A percentile compares a stretch with the other conserved stretches of the same genome.
These are phyloP conservation scores for Tenualosa thibaudeaui DNA, from an alignment of 2,797 vertebrate species.

Conservation along the genomic window DNA sequence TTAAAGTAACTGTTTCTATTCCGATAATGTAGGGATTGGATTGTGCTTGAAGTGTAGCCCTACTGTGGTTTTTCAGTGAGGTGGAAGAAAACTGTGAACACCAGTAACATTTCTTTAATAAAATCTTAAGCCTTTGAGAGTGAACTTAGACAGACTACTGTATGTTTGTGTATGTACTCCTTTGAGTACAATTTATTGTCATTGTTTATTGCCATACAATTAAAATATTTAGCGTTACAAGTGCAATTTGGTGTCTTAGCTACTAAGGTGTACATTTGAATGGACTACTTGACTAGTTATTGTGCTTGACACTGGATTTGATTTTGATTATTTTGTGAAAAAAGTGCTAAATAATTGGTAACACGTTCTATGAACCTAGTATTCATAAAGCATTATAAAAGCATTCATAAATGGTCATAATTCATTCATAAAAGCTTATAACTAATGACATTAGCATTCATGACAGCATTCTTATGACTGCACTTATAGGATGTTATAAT, in stretches of 20 bases:
- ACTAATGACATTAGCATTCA: no score
- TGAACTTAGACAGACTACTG: not conserved
- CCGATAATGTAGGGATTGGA: slow-evolving; percentile 23
- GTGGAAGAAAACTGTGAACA: not conserved
- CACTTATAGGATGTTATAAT: no score
- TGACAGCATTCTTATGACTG: no score
- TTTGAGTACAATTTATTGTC: not conserved
- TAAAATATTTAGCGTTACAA: no score
- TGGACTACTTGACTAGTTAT: no score
- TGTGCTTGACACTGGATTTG: no score
- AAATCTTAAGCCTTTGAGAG: not conserved
- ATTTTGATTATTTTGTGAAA: not conserved
- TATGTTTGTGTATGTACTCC: not conserved
- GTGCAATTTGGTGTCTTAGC: no score
- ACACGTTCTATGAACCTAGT: no score
- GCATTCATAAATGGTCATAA: no score
- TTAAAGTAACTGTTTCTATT: slow-evolving; percentile 28
- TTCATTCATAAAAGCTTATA: no score
- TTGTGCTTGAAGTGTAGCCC: not conserved
- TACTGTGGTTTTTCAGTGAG: not conserved
- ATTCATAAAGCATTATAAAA: no score
- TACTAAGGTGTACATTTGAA: not conserved
- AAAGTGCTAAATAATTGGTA: not conserved
- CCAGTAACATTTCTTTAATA: not conserved
- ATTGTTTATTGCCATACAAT: no score